These are phyloP conservation scores for Sebastes oblongus DNA, from an alignment of 2,797 vertebrate species.

Conservation along the genomic window DNA sequence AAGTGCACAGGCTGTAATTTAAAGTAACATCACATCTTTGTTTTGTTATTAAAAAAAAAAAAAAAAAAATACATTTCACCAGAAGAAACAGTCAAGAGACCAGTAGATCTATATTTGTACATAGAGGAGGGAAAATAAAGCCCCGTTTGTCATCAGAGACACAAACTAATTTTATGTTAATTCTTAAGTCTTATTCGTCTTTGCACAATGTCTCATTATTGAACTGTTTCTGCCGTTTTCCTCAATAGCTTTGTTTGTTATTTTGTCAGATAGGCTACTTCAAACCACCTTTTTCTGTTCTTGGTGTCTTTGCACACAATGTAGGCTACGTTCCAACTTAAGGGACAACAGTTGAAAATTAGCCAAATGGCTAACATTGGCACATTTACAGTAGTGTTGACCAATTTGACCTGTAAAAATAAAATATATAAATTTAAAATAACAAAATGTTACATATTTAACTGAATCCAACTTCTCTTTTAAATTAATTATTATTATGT, in stretches of 20 bases:
- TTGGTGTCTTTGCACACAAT: neutral
- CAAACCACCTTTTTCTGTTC: neutral
- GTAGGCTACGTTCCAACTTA: neutral
- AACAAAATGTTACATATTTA: neutral
- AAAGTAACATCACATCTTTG: neutral
- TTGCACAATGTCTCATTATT: neutral
- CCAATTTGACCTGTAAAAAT: neutral
- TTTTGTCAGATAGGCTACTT: neutral
- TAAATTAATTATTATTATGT: neutral
- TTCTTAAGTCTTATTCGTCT: neutral
- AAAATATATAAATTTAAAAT: neutral
- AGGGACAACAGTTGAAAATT: neutral
- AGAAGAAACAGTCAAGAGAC: neutral
- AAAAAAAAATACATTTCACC: neutral
- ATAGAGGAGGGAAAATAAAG: neutral
- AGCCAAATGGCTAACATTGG: neutral
- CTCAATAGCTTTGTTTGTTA: neutral
- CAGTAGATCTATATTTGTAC: neutral
- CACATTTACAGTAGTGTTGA: neutral
- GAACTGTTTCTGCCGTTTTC: neutral
- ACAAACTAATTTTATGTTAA: neutral
- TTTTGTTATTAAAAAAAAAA: neutral
- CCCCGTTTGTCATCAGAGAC: neutral
- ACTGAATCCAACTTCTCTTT: neutral
- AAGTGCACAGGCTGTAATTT: conserved; percentile 1